Conservation (phyloP, 2,888 invertebrate genomes). For the Eutolmus rufibarbis region DNA sequence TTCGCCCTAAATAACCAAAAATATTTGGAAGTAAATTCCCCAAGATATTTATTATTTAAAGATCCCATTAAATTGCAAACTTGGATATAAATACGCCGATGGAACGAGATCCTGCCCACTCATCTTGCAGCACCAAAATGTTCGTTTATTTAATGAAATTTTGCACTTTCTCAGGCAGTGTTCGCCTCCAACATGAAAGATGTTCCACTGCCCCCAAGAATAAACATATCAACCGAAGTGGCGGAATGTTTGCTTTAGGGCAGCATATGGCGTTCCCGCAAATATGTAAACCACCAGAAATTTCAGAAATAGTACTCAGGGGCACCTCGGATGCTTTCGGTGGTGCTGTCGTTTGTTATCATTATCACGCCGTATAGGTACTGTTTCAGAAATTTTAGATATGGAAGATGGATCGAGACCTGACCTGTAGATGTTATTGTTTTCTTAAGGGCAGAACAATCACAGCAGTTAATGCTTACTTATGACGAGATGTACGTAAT, state of each 20-base stretch:
- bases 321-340: background rate
- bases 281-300: background rate
- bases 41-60: background rate
- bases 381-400: background rate
- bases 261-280: background rate
- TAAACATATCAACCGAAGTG: background rate
- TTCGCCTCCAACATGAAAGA: background rate
- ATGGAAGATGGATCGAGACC: background rate
- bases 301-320: background rate
- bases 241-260: background rate
- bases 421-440: background rate
- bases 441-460: background rate
- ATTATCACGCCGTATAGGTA: background rate
- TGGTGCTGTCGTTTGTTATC: background rate
- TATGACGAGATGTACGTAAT: background rate
- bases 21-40: background rate
- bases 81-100: background rate
- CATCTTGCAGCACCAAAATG: background rate
- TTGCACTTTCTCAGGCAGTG: background rate
- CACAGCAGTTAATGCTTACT: background rate
- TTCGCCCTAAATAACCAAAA: background rate
- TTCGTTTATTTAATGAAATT: background rate
- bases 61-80: background rate
- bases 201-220: background rate
- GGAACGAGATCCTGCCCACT: background rate